phyloP scores from a whole-genome alignment of 2,797 vertebrate species.

The Thunnus albacares region DNA sequence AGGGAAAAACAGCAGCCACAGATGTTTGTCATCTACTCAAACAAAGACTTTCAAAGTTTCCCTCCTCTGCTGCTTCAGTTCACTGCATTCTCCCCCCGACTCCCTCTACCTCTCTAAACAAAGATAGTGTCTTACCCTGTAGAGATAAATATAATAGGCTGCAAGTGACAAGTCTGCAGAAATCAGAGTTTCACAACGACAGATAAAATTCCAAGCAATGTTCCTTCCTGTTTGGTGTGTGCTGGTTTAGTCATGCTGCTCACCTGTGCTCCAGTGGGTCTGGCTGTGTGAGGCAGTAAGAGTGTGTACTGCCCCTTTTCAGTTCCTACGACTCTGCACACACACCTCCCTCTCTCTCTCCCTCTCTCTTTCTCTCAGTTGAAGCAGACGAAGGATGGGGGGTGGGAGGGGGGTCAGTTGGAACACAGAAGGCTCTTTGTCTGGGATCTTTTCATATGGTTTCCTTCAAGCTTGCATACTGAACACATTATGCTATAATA shows the following conservation, averaged over 20 bases:
- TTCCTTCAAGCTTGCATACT: conserved; percentile 90
- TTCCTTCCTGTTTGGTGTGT: conserved; percentile 54
- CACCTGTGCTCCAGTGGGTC: conserved; percentile 82
- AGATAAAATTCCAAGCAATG: conserved; percentile 49
- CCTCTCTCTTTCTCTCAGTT: conserved; percentile 50
- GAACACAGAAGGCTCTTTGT: conserved; percentile 90
- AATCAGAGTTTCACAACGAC: conserved; percentile 35
- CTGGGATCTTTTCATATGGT: conserved; percentile 89
- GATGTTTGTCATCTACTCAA: conserved; percentile 82
- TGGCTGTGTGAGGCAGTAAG: conserved; percentile 71
- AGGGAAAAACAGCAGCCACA: conserved; percentile 68
- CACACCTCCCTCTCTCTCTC: conserved; percentile 65
- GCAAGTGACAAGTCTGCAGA: conserved; percentile 68
- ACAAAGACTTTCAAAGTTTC: conserved; percentile 78
- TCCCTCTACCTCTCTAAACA: conserved; percentile 50
- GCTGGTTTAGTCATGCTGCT: conserved; percentile 66
- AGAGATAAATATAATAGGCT: conserved; percentile 61
- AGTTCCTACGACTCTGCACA: conserved; percentile 64
- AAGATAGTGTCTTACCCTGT: conserved; percentile 70
- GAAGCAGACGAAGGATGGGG: conserved; percentile 80
- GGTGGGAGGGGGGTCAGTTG: conserved; percentile 82
- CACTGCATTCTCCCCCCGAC: conserved; percentile 1
- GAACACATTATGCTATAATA: conserved; percentile 90
- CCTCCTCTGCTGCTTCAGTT: conserved; percentile 53
- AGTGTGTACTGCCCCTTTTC: conserved; percentile 81